Evolutionary conservation across 2,113 vertebrate genomes (phyloP).

Genomic region (Dendropsophus ebraccatus): DNA sequence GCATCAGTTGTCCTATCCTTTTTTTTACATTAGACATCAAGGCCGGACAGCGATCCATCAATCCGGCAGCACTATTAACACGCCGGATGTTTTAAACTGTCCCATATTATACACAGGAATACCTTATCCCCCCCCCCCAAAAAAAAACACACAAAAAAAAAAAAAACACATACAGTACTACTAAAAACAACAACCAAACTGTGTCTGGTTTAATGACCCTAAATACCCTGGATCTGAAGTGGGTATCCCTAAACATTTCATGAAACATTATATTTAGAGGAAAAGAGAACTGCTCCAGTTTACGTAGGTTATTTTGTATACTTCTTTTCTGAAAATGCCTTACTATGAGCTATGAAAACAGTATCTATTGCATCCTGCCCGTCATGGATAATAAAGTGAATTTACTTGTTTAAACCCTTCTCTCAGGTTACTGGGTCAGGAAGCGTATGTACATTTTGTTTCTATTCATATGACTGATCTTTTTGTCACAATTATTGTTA

Average conservation of each 20-base stretch:
- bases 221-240: not conserved
- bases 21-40: no score
- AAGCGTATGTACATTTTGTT: not conserved
- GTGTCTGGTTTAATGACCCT: not conserved
- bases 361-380: conserved; percentile 20
- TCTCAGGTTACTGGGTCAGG: conserved; percentile 47
- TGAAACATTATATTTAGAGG: conserved; percentile 13
- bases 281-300: not conserved
- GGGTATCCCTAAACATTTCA: not conserved
- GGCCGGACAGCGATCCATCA: no score
- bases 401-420: not conserved
- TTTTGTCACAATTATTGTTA: conserved; percentile 33
- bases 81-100: no score
- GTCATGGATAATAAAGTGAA: not conserved
- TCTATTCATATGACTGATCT: not conserved
- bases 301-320: conserved; percentile 2
- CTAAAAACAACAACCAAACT: not conserved
- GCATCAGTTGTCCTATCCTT: no score
- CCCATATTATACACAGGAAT: no score
- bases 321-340: not conserved
- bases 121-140: no score
- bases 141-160: no score
- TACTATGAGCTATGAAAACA: not conserved
- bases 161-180: not conserved
- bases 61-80: no score